Base-by-base conservation (phyloP, 35 echinoderm and acorn worm genomes). In the Heliocidaris tuberculata region DNA sequence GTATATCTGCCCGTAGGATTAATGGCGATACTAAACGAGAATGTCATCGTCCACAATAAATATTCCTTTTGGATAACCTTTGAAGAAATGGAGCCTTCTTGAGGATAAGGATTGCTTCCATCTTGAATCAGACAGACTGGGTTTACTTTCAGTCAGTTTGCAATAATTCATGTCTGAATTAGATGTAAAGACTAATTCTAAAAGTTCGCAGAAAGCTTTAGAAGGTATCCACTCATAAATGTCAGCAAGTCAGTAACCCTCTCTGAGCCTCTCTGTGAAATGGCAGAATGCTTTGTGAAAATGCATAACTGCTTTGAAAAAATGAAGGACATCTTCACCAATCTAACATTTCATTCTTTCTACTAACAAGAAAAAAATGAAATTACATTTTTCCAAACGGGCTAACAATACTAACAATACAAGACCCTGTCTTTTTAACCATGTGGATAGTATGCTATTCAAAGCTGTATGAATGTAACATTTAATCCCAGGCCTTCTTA, bases 151-250 rank as follows among this genome's bases (percentile, higher is more conserved):
- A 78, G 65, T 78, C 8, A 24, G 27, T 6, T 78, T n/a, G 65
- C 65, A 78, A 78, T 78, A 78, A 78, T 78, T 78, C 65, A 78
- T 78, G 65, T 78, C 65, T 78, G 27, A 78, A 78, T 78, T 78
- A 78, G 21, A 78, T 78, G 65, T 78, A 78, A 78, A 78, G 65
- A 78, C 65, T 78, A 78, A 78, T 78, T 78, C 65, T n/a, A 78
- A 2, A 78, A 78, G 65, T 78, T 78, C 7, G 65, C 7, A 78
- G 65, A 78, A 78, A 78, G 65, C 65, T 78, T n/a, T 78, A 21
- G 21, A 7, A 78, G 65, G 27, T 78, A 78, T 78, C 27, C 65
- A 21, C 27, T 78, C 65, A 78, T 78, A 78, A 21, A 78, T 78
- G 27, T 78, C 65, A 78, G 27, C 15, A 19, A 78, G 65, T 78